Conservation (phyloP, 2,113 vertebrate species). For the cat (Felis catus) region DNA sequence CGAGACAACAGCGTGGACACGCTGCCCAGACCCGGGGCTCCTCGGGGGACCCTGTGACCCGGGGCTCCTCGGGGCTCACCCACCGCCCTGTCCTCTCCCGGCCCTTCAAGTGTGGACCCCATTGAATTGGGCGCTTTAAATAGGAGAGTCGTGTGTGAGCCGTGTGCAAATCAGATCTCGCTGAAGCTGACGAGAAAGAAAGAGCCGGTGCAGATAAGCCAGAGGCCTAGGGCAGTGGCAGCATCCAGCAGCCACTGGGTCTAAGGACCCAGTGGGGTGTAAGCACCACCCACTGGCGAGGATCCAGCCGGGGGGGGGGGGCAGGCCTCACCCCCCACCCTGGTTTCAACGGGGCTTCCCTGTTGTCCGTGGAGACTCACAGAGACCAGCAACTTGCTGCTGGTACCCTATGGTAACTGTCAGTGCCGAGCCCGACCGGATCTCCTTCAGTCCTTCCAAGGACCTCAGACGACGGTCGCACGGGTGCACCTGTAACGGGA, state of each 20-base stretch:
- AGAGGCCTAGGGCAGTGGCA: fast-evolving
- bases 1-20: fast-evolving
- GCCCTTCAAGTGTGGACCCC: neutral
- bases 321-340: fast-evolving
- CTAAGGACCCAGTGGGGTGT: neutral
- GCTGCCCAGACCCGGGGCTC: neutral
- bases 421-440: neutral
- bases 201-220: neutral
- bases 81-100: fast-evolving
- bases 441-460: neutral
- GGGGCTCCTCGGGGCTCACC: fast-evolving
- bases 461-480: fast-evolving
- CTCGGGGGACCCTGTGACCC: fast-evolving
- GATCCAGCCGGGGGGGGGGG: fast-evolving
- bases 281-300: fast-evolving
- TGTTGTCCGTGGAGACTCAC: fast-evolving
- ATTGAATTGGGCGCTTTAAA: neutral
- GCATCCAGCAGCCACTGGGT: too few relatives aligned
- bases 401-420: fast-evolving
- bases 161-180: fast-evolving
- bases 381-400: fast-evolving
- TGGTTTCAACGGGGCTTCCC: too few relatives aligned
- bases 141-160: fast-evolving
- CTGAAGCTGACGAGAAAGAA: fast-evolving
- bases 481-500: fast-evolving